Percentiles rank a stretch among this genome's conserved stretches.
These are phyloP conservation scores for Hypercompe scribonia DNA, from an alignment of 2,888 invertebrate species.

Conservation along the genomic window DNA sequence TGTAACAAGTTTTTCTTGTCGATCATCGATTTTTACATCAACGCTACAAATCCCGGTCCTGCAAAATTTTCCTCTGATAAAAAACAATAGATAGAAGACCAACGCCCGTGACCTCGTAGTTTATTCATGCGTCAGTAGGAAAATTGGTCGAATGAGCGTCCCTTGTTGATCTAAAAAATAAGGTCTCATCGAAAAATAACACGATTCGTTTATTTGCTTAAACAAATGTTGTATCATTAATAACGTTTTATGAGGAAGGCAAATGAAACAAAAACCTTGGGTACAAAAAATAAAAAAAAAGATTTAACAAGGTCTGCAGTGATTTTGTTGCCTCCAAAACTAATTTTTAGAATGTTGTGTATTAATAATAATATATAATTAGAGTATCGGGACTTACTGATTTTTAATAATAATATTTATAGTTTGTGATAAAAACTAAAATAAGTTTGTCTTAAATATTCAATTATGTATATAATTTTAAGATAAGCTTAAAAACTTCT, in stretches of 20 bases:
- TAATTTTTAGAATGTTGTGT: too few relatives aligned
- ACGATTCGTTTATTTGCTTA: slow-evolving; percentile 6
- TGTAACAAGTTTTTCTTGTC: neutral
- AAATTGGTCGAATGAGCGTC: slow-evolving; percentile 7
- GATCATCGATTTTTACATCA: neutral
- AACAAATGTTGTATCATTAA: slow-evolving; percentile 9
- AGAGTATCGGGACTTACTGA: too few relatives aligned
- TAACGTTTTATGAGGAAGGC: neutral
- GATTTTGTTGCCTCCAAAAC: too few relatives aligned
- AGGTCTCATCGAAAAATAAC: slow-evolving; percentile 8
- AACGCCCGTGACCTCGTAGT: slow-evolving; percentile 2
- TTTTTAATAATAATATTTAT: too few relatives aligned
- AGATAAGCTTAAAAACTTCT: too few relatives aligned
- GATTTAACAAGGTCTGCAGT: neutral
- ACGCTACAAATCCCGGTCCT: neutral
- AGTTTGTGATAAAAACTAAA: too few relatives aligned
- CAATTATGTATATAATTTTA: too few relatives aligned
- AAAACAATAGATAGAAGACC: neutral
- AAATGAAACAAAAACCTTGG: neutral
- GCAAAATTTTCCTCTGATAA: neutral
- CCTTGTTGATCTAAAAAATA: slow-evolving; percentile 13
- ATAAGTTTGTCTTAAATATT: too few relatives aligned
- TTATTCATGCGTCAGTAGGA: slow-evolving; percentile 13
- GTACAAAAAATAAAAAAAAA: neutral
- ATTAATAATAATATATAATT: too few relatives aligned